These are phyloP conservation scores for Dendrolimus pini DNA, from an alignment of 2,888 invertebrate species.

Conservation along the genomic window DNA sequence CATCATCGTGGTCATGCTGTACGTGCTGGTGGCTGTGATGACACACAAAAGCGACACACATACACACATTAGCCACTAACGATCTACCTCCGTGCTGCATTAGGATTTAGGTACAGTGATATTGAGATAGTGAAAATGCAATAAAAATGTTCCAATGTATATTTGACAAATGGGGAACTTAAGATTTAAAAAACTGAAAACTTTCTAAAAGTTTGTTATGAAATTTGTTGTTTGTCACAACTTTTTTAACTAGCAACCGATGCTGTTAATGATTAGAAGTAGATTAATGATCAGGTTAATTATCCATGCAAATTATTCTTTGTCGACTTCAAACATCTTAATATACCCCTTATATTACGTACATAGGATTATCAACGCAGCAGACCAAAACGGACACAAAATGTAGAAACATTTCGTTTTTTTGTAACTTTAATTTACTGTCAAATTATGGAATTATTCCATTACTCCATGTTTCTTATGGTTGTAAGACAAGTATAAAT, in stretches of 20 bases:
- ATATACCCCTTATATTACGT: too few species aligned
- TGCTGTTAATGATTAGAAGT: too few species aligned
- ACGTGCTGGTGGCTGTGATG: constrained; percentile 73
- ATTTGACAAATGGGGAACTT: neutral
- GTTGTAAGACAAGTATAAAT: neutral
- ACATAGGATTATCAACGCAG: neutral
- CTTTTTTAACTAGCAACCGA: too few species aligned
- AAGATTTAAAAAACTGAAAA: too few species aligned
- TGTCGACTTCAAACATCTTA: too few species aligned
- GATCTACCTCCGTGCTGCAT: constrained; percentile 4
- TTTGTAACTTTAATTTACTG: neutral
- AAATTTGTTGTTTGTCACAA: too few species aligned
- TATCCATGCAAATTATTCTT: too few species aligned
- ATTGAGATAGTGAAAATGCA: neutral
- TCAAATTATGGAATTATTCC: neutral
- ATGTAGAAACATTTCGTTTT: neutral
- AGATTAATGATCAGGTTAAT: too few species aligned
- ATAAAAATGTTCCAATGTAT: neutral
- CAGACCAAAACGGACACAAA: neutral
- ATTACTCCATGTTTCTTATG: neutral
- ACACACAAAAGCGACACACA: constrained; percentile 64
- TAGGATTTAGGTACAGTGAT: neutral
- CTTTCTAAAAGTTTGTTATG: too few species aligned
- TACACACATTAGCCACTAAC: constrained; percentile 68
- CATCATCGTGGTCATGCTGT: constrained; percentile 81